phyloP scores from a whole-genome alignment of 2,113 vertebrate species.

The Periophthalmus modestus region DNA sequence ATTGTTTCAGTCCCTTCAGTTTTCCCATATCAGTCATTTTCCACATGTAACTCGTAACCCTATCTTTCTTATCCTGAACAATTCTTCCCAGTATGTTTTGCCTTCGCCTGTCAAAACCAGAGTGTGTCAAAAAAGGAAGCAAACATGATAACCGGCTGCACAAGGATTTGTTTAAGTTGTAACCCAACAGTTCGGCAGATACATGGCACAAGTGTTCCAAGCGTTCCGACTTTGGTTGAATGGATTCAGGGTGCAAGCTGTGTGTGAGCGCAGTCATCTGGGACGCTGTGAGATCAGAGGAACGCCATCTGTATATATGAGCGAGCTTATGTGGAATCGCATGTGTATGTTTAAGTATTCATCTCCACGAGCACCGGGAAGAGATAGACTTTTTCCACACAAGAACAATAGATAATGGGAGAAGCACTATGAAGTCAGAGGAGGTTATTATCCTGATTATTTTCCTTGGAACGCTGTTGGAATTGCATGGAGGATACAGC shows the following conservation, averaged over 20 bases:
- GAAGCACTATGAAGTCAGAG: slow-evolving; percentile 54
- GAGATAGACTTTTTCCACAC: slow-evolving; percentile 44
- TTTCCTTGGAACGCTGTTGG: slow-evolving; percentile 27
- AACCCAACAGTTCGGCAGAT: slow-evolving; percentile 14
- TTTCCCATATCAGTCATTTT: slow-evolving; percentile 5
- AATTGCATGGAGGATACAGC: slow-evolving; percentile 36
- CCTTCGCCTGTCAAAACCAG: slow-evolving; percentile 35
- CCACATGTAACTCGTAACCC: background rate
- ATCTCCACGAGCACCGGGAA: slow-evolving; percentile 44
- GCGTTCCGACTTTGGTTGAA: slow-evolving; percentile 40
- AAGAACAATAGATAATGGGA: slow-evolving; percentile 56
- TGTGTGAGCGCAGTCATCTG: slow-evolving; percentile 43
- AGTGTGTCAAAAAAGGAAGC: slow-evolving; percentile 11
- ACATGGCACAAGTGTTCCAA: slow-evolving; percentile 15
- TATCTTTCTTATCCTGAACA: background rate
- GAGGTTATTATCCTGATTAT: slow-evolving; percentile 43
- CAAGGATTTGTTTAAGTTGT: slow-evolving; percentile 13
- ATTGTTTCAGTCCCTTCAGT: background rate
- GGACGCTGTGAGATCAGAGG: slow-evolving; percentile 54
- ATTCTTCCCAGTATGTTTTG: slow-evolving; percentile 16
- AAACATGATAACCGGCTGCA: slow-evolving; percentile 20
- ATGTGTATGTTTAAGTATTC: slow-evolving; percentile 59
- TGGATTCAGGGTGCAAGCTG: slow-evolving; percentile 15
- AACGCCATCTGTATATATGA: slow-evolving; percentile 66
- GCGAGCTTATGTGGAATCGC: slow-evolving; percentile 59